Base-by-base conservation (phyloP, 1,140 invertebrate genomes). In the Macrobrachium rosenbergii region DNA sequence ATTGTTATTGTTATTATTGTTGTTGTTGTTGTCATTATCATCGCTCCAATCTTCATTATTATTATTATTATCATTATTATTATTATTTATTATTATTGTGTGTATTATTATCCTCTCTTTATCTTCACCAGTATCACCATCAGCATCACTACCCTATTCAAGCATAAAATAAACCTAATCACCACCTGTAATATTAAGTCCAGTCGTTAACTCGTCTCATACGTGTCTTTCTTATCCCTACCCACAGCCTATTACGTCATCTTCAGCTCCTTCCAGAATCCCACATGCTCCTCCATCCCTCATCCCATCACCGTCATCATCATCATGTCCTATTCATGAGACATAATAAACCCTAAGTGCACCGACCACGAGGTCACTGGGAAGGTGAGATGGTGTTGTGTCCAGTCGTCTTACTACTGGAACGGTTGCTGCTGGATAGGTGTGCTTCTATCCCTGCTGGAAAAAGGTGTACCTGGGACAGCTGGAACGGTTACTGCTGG, bases 281-380 rank as follows among this genome's bases (percentile, higher is more conserved):
- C 95, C 96, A 90, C 91, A 96, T 95, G 93, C 95, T 88, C 90
- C 0, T 93, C 94, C 37, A 97, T 93, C 96, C 96, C n/a, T n/a
- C n/a, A n/a, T n/a, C n/a, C n/a, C n/a, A n/a, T n/a, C n/a, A n/a
- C 97, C 16, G 94, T 99, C 14, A 97, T 99, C 96, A 96, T 99
- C 91, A 94, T 99, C 43, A 99, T 99, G 97, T 99, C 98, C 0
- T 94, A 98, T 89, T 99, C 99, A 91, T 97, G 96, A 0, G 97
- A 98, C 91, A 98, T 99, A 97, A 91, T 94, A 95, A 3, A 95
- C 96, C 0, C 97, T 99, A 95, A 96, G 85, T 94, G 95, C 89
- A 99, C 97, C 0, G 95, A 96, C 88, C 96, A 99, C 91, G 95
- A 96, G 91, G 94, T 95, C 75, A 95, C 97, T 90, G 97, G 96